Base-by-base conservation (phyloP, 2,888 invertebrate genomes). In the Caenorhabditis doughertyi region DNA sequence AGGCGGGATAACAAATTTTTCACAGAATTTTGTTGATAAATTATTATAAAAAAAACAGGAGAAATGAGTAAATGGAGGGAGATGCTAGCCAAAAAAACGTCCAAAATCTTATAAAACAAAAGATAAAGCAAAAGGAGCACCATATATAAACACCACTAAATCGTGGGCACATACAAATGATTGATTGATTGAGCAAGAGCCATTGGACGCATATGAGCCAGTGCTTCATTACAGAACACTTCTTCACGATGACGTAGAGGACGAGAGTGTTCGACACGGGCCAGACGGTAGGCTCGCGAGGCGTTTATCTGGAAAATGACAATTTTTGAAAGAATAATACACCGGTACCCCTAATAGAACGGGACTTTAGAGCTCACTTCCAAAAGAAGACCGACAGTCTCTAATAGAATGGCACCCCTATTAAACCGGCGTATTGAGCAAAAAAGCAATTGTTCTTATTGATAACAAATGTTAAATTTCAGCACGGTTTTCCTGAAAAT, bases 231-330 rank as follows among this genome's bases (percentile, higher is more conserved):
- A 18, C 81, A 85, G 83, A 90, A 91, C 1, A 91, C 90, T 29
- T 84, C 88, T 62, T 91, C 89, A 1, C 91, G 85, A 76, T 90
- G 90, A 9, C 85, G 77, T 0, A 87, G 82, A 3, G 87, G 87
- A 8, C 87, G 83, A 11, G 81, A 84, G 64, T 85, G 85, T 44
- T 87, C 87, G 27, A 86, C 83, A 29, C 87, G 72, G 4, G 87
- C 85, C 21, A 88, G 47, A 18, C 88, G 84, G 70, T 88, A 88
- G 3, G 88, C 87, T 13, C 88, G 76, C 8, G 84, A 85, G 4
- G 87, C 87, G 55, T 87, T 87, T 51, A 87, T 77, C 84, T 83
- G 80, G 29, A 82, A 81, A 18, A 25, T 27, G 4, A 51, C 39
- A n/a, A 21, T 9, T 35, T 35, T 35, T 35, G n/a, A n/a, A n/a